Evolutionary conservation across 2,797 vertebrate species (phyloP).

Genomic region (Enteromius argenteus): DNA sequence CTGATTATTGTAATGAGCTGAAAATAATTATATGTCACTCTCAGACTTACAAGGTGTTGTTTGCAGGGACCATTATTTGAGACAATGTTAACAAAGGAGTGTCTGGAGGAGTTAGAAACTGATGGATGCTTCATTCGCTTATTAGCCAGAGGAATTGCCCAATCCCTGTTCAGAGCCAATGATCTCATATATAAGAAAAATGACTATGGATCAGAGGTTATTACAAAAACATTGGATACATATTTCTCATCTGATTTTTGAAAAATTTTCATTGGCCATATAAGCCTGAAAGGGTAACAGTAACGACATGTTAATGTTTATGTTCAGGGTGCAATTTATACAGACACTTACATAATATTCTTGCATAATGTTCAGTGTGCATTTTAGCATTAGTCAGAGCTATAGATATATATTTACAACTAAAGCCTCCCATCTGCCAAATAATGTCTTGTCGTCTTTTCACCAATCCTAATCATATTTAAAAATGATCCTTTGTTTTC

Average conservation of each 20-base stretch:
- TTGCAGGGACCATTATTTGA: conserved; percentile 55
- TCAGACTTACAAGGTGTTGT: neutral
- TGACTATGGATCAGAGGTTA: conserved; percentile 55
- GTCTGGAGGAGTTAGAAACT: conserved; percentile 35
- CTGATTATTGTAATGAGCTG: neutral
- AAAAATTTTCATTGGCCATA: neutral
- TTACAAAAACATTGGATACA: neutral
- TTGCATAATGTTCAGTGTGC: neutral
- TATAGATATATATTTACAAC: neutral
- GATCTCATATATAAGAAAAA: conserved; percentile 47
- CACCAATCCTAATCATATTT: neutral
- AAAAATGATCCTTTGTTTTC: neutral
- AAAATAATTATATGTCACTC: neutral
- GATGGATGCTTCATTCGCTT: conserved; percentile 59
- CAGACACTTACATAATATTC: neutral
- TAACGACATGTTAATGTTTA: neutral
- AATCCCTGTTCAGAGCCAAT: conserved; percentile 48
- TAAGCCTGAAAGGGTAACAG: neutral
- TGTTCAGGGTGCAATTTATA: neutral
- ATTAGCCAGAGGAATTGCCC: conserved; percentile 43
- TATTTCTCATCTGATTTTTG: neutral
- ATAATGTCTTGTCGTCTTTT: neutral
- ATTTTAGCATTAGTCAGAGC: neutral
- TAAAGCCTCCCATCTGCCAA: neutral
- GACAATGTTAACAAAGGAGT: conserved; percentile 41